Conservation (phyloP, 1,140 invertebrate species). For the Bombus sibiricus region DNA sequence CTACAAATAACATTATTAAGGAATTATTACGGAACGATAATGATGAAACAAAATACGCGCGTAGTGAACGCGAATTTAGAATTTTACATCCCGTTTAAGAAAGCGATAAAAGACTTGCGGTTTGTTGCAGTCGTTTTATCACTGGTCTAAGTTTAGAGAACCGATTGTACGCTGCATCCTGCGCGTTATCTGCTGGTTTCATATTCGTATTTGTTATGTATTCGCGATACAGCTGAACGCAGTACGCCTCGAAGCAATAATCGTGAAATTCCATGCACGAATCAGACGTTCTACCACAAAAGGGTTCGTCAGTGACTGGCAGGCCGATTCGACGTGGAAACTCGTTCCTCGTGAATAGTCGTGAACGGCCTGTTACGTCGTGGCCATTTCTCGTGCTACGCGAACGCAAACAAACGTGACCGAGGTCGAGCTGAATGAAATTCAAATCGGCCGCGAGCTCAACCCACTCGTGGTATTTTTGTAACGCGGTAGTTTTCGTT, state of each 20-base stretch:
- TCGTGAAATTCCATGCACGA: neutral
- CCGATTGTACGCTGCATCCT: neutral
- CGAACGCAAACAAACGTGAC: constrained; percentile 12
- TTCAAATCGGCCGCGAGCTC: constrained; percentile 47
- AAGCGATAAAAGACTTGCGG: neutral
- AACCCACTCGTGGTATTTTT: constrained; percentile 24
- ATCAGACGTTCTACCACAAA: neutral
- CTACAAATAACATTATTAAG: neutral
- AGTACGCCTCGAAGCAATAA: neutral
- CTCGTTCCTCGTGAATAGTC: neutral
- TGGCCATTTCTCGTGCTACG: constrained; percentile 5
- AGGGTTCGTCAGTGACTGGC: neutral
- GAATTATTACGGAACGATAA: neutral
- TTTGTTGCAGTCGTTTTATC: neutral
- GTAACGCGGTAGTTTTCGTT: constrained; percentile 27
- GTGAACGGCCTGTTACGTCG: constrained; percentile 8
- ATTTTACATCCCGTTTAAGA: neutral
- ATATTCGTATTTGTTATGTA: neutral
- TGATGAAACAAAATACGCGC: neutral
- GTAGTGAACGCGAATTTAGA: neutral
- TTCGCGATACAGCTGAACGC: neutral
- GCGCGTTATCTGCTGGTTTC: neutral
- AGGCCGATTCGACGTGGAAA: neutral
- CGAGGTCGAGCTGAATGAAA: constrained; percentile 54
- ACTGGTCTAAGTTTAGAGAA: constrained; percentile 1